phyloP scores from a whole-genome alignment of 2,797 vertebrate species.

The Margarornis squamiger region DNA sequence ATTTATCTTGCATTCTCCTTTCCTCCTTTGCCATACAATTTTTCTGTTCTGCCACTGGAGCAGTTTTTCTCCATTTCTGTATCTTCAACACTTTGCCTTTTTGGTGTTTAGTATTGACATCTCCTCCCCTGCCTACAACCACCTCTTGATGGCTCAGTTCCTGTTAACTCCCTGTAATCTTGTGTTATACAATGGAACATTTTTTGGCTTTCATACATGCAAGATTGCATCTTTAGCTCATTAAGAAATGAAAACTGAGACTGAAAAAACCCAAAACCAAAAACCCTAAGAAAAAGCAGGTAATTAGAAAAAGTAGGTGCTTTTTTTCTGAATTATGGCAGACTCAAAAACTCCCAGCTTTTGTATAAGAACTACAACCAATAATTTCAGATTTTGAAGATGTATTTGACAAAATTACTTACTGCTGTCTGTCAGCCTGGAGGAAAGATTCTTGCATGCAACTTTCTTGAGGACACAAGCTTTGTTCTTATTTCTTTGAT shows the following conservation, averaged over 20 bases:
- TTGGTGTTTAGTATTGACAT: neutral
- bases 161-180: neutral
- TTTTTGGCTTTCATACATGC: constrained; percentile 8
- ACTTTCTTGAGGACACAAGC: neutral
- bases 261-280: neutral
- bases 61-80: neutral
- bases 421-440: neutral
- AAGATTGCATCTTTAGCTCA: constrained; percentile 15
- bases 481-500: neutral
- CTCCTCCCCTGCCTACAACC: neutral
- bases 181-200: neutral
- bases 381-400: neutral
- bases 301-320: neutral
- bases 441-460: neutral
- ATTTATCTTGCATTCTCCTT: accelerated
- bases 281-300: neutral
- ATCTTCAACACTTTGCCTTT: neutral
- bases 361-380: neutral
- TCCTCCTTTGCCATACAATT: neutral
- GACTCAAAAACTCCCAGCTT: neutral
- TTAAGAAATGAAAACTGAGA: neutral
- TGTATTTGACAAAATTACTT: neutral
- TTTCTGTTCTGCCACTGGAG: neutral
- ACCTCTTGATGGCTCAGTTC: neutral
- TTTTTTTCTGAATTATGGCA: neutral